Percentiles rank a stretch among this genome's conserved stretches.
These are phyloP conservation scores for Polyergus mexicanus DNA, from an alignment of 1,140 invertebrate species.

Conservation along the genomic window DNA sequence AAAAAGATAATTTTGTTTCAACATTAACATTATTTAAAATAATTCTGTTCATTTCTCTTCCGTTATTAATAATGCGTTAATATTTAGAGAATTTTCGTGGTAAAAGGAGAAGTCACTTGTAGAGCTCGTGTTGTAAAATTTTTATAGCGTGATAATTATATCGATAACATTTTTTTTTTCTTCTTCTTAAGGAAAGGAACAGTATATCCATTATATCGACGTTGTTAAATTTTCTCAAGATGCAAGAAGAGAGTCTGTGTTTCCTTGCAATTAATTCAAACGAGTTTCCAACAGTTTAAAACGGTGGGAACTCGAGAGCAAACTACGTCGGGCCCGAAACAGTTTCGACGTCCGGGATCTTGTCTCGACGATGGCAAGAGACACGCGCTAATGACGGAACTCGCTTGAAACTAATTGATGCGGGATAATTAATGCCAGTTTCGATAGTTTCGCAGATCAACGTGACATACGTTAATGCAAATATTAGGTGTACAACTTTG, in stretches of 20 bases:
- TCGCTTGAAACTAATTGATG: slow-evolving; percentile 53
- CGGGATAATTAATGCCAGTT: slow-evolving; percentile 53
- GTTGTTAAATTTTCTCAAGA: slow-evolving; percentile 31
- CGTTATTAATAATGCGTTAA: not conserved
- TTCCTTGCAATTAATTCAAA: slow-evolving; percentile 19
- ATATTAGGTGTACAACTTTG: no score
- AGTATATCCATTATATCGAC: not conserved
- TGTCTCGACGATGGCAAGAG: slow-evolving; percentile 20
- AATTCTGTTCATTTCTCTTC: not conserved
- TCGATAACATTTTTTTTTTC: not conserved
- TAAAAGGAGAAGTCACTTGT: not conserved
- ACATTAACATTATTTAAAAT: no score
- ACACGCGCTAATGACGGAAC: slow-evolving; percentile 41
- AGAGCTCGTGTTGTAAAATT: not conserved
- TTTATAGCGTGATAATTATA: not conserved
- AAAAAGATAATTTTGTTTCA: not conserved
- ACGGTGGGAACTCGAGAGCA: slow-evolving; percentile 4
- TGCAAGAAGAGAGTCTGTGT: not conserved
- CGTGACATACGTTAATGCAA: slow-evolving; percentile 18
- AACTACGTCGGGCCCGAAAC: slow-evolving; percentile 32
- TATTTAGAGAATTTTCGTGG: not conserved
- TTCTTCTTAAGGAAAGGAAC: no score
- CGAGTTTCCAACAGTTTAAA: slow-evolving; percentile 21
- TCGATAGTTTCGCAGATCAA: not conserved
- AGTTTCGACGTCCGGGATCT: not conserved